Percentiles rank a stretch among this genome's conserved stretches.
Conservation (phyloP, 1,140 invertebrate genomes). For the Caenorhabditis briggsae region DNA sequence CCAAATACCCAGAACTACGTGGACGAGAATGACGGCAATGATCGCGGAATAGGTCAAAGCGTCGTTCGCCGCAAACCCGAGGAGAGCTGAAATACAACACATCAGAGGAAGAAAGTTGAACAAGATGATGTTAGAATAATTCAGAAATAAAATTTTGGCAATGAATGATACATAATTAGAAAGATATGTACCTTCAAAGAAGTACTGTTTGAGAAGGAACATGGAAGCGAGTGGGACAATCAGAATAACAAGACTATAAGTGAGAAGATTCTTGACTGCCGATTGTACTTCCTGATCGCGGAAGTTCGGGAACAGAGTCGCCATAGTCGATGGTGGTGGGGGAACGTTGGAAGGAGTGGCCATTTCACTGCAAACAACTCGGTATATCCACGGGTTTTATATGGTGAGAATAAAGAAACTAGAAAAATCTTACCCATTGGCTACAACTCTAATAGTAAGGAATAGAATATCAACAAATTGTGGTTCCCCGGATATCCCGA, state of each 20-base stretch:
- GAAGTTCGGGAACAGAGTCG: constrained; percentile 69
- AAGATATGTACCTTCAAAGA: constrained; percentile 65
- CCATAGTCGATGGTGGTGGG: constrained; percentile 58
- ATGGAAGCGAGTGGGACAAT: constrained; percentile 66
- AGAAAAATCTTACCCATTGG: neutral
- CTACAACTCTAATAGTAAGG: too few relatives aligned
- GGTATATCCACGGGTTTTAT: constrained; percentile 15
- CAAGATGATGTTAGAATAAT: too few relatives aligned
- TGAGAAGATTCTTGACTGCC: constrained; percentile 66
- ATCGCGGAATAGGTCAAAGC: constrained; percentile 67
- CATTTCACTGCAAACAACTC: constrained; percentile 51
- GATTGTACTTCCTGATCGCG: constrained; percentile 62
- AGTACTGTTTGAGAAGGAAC: constrained; percentile 66
- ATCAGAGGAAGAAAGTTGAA: neutral
- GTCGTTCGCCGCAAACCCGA: constrained; percentile 63
- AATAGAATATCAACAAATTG: neutral
- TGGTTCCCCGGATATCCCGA: constrained; percentile 45
- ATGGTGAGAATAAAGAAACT: too few relatives aligned
- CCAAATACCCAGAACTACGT: constrained; percentile 67
- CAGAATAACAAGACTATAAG: constrained; percentile 67
- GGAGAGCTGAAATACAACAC: constrained; percentile 55
- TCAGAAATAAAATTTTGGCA: too few relatives aligned
- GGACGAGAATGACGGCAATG: constrained; percentile 68
- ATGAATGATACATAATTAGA: neutral
- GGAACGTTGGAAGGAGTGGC: neutral